Percentiles rank a stretch among this genome's conserved stretches.
Evolutionary conservation across 2,113 vertebrate species (phyloP).

Genomic region (Limnothrissa miodon): DNA sequence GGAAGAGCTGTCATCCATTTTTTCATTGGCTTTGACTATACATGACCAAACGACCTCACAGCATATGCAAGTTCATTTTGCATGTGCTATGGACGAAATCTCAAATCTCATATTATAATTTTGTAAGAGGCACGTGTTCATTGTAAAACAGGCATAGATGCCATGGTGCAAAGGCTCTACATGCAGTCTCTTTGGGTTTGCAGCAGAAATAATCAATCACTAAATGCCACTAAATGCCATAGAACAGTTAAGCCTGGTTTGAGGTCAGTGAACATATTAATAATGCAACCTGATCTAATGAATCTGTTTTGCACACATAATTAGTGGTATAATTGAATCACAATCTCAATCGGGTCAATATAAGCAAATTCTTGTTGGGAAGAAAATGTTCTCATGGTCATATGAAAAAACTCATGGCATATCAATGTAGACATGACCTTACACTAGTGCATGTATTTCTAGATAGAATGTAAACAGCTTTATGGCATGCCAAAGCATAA

Average conservation of each 20-base stretch:
- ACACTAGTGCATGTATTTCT: not conserved
- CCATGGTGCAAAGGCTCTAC: not conserved
- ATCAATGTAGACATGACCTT: not conserved
- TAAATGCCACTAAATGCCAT: slow-evolving; percentile 35
- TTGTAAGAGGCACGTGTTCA: too few relatives aligned
- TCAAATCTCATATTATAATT: too few relatives aligned
- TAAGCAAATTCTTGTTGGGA: not conserved
- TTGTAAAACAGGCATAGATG: not conserved
- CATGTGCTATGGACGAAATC: too few relatives aligned
- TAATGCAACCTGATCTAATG: not conserved
- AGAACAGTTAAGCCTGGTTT: slow-evolving; percentile 18
- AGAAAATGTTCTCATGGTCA: not conserved
- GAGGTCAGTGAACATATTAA: slow-evolving; percentile 21
- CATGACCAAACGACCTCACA: not conserved
- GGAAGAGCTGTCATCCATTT: not conserved
- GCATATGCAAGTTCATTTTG: too few relatives aligned
- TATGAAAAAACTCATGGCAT: not conserved
- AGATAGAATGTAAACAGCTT: not conserved
- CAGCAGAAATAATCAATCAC: slow-evolving; percentile 26
- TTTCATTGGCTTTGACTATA: not conserved
- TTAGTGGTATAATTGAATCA: not conserved
- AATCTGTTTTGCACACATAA: not conserved
- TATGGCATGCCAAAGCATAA: not conserved
- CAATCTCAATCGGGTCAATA: not conserved
- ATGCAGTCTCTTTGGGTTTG: not conserved